These are phyloP conservation scores for Chelonia mydas DNA, from an alignment of 2,797 vertebrate genomes.

Conservation along the genomic window DNA sequence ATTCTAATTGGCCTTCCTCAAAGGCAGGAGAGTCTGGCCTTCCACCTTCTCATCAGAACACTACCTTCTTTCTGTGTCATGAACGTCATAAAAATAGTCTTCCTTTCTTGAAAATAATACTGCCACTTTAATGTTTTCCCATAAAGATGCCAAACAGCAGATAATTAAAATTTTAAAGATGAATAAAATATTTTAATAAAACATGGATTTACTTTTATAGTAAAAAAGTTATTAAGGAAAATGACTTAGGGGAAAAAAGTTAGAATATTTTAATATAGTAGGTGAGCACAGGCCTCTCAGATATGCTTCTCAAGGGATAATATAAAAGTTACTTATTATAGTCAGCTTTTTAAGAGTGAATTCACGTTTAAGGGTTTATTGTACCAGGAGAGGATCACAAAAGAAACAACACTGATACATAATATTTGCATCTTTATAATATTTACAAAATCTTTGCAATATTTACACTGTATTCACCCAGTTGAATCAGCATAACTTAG, in stretches of 20 bases:
- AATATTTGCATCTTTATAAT: not conserved
- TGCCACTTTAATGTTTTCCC: not conserved
- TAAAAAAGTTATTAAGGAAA: conserved; percentile 10
- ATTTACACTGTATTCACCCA: not conserved
- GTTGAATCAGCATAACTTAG: not conserved
- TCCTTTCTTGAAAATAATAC: not conserved
- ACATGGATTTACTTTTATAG: not conserved
- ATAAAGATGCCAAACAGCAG: not conserved
- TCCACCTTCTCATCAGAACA: conserved; percentile 23
- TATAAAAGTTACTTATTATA: not conserved
- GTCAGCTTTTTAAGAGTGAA: not conserved
- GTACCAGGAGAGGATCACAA: not conserved
- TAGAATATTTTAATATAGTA: not conserved
- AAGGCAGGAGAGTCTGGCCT: not conserved
- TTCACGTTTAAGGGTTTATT: not conserved
- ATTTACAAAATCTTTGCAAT: not conserved
- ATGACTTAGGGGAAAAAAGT: conserved; percentile 1
- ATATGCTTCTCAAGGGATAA: not conserved
- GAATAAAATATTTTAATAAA: conserved; percentile 13
- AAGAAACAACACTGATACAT: not conserved
- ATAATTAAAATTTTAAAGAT: conserved; percentile 18
- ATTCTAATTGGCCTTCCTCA: not conserved
- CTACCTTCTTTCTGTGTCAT: not conserved
- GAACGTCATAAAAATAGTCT: not conserved
- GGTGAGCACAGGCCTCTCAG: not conserved